Conservation (phyloP, 2,888 invertebrate species). For the Diadegma fenestrale region DNA sequence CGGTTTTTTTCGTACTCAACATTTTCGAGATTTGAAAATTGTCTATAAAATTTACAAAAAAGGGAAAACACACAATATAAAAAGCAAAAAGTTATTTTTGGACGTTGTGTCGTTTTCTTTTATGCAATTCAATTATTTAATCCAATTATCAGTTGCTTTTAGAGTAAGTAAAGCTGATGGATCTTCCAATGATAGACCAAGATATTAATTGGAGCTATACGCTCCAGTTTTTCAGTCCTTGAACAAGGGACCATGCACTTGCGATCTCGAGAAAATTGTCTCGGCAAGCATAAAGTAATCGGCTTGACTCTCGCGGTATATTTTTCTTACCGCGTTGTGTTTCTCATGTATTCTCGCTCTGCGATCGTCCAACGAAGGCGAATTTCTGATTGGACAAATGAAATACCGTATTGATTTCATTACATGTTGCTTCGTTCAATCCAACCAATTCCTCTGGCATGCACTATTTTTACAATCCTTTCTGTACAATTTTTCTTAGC, state of each 20-base stretch:
- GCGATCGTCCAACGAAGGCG: neutral
- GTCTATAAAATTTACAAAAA: neutral
- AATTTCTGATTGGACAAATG: neutral
- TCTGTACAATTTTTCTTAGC: neutral
- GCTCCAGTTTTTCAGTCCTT: slow-evolving; percentile 19
- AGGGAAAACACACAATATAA: neutral
- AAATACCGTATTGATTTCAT: neutral
- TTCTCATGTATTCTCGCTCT: slow-evolving; percentile 21
- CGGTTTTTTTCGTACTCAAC: neutral
- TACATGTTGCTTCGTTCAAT: neutral
- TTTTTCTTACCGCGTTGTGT: slow-evolving; percentile 50
- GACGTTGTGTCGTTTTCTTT: neutral
- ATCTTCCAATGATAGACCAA: neutral
- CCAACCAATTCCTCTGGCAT: neutral
- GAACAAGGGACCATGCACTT: slow-evolving; percentile 19
- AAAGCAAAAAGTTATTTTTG: neutral
- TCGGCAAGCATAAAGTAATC: slow-evolving; percentile 63
- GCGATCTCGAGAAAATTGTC: slow-evolving; percentile 45
- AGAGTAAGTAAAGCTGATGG: neutral
- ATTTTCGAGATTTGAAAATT: neutral
- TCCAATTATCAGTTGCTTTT: neutral
- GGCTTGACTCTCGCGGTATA: slow-evolving; percentile 60
- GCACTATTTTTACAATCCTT: neutral
- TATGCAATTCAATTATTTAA: neutral
- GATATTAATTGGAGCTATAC: slow-evolving; percentile 1